phyloP scores from a whole-genome alignment of 1,140 invertebrate species.

The Drosophila parabipectinata region DNA sequence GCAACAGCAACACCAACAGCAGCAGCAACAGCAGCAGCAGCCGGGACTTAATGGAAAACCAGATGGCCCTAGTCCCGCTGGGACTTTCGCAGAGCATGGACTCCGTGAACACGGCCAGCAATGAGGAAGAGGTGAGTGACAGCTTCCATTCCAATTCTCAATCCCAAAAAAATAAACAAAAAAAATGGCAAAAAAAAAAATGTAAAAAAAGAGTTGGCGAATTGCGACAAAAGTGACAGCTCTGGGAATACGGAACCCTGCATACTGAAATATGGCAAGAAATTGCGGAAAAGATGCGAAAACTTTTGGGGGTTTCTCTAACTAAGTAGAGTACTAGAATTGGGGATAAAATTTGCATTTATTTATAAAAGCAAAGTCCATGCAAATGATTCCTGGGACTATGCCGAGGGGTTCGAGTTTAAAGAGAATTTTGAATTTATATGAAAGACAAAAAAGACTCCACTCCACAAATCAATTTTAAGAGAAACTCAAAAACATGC shows the following conservation, averaged over 20 bases:
- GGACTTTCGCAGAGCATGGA: constrained; percentile 93
- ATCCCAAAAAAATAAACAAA: background rate
- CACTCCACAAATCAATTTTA: too few species aligned
- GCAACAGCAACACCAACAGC: constrained; percentile 55
- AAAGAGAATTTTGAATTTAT: background rate
- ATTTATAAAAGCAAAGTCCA: constrained; percentile 23
- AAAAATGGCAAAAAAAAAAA: constrained; percentile 1
- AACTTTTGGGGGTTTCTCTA: constrained; percentile 15
- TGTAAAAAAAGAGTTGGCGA: constrained; percentile 22
- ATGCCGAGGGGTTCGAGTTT: background rate
- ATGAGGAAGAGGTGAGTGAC: constrained; percentile 93
- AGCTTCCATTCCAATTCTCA: constrained; percentile 15
- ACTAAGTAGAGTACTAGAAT: constrained; percentile 41
- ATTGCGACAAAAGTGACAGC: constrained; percentile 52
- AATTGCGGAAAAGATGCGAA: constrained; percentile 16
- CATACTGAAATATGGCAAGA: constrained; percentile 34
- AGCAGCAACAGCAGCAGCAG: constrained; percentile 47
- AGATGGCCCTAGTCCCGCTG: constrained; percentile 83
- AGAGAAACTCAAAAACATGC: too few species aligned
- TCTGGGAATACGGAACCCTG: constrained; percentile 37
- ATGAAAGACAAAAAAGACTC: background rate
- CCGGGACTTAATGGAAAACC: constrained; percentile 81
- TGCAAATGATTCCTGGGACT: constrained; percentile 37
- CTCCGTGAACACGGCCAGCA: constrained; percentile 95
- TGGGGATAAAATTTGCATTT: constrained; percentile 44